Conservation (phyloP, 2,113 vertebrate genomes). For the Siniperca knerii region DNA sequence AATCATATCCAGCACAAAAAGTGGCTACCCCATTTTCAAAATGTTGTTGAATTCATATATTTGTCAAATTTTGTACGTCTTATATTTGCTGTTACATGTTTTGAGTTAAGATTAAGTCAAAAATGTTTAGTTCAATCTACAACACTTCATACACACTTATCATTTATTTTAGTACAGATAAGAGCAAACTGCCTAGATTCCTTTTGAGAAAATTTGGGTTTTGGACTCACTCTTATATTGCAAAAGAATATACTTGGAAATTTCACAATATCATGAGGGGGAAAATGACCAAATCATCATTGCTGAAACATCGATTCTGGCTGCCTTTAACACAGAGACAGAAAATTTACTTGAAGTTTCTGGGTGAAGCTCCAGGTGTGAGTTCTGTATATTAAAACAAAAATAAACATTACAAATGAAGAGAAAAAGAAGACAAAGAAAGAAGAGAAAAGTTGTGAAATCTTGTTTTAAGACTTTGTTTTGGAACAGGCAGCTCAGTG, state of each 20-base stretch:
- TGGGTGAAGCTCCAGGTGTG: neutral
- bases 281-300: neutral
- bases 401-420: neutral
- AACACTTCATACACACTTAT: neutral
- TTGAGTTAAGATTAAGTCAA: neutral
- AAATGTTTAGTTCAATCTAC: neutral
- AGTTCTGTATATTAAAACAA: neutral
- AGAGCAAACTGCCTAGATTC: neutral
- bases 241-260: conserved; percentile 1
- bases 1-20: neutral
- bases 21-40: neutral
- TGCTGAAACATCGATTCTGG: neutral
- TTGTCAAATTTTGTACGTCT: neutral
- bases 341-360: neutral
- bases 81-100: neutral
- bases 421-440: conserved; percentile 2
- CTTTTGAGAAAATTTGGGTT: neutral
- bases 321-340: neutral
- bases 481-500: conserved; percentile 26
- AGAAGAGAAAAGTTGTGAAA: conserved; percentile 22
- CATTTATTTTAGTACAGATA: neutral
- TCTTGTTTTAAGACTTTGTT: conserved; percentile 3
- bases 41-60: neutral
- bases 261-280: neutral
- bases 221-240: neutral